Base-by-base conservation (phyloP, 2,888 invertebrate genomes). In the Biston stratarius region DNA sequence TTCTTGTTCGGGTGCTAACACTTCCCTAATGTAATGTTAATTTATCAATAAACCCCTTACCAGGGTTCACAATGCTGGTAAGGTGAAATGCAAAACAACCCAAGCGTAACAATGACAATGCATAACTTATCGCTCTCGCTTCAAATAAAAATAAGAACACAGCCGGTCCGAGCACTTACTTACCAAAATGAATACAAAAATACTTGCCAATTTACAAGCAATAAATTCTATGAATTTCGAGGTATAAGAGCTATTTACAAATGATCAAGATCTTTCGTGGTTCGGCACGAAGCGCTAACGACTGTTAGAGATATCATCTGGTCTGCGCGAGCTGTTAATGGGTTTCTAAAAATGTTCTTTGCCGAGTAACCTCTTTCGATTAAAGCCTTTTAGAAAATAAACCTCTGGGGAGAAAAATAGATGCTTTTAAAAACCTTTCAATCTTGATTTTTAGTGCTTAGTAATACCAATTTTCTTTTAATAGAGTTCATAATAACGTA, bases 231-330 rank as follows among this genome's bases (percentile, higher is more conserved):
- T 57, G 40, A 34, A 42, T 40, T 49, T n/a, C 24, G 59, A 59
- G n/a, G 59, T 59, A 59, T 45, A 63, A 52, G 44, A 52, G 57
- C 57, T 65, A 65, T 65, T 65, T 65, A 58, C 60, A 55, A 56
- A 48, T 40, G 55, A 60, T 44, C 38, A 24, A 48, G 49, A 55
- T 49, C 65, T 40, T 55, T 36, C 8, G 60, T 24, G 65, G 14
- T 49, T 51, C 36, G 66, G 24, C 11, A 24, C 51, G 33, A 36
- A 40, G 44, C 45, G 40, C 57, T 66, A 61, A 66, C 44, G 66
- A 66, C 61, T 61, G 52, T 14, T 15, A 56, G 60, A 66, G 61
- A 61, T 66, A 66, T 57, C 15, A 61, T 57, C 61, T 45, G 42
- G 33, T 51, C 61, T 56, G 33, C 34, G 36, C 34, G 12, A 48